Evolutionary conservation across 2,888 invertebrate species (phyloP), one percentile per base, ranked within the genome.

Genomic region (Helleia helle): DNA sequence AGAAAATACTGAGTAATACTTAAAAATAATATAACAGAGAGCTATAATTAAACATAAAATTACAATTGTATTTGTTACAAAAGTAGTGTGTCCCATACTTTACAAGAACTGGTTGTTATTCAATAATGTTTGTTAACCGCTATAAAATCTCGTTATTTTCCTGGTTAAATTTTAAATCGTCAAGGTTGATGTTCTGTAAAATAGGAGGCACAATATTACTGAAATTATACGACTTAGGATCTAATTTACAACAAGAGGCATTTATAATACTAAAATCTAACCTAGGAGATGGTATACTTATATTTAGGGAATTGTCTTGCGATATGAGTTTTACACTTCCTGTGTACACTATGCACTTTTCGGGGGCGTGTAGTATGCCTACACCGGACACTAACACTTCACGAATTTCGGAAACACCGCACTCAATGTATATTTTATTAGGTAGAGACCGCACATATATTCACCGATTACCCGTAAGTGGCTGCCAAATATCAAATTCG

Each of bases 31-130:
- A n/a, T n/a, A n/a, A n/a, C n/a, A n/a, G n/a, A n/a, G n/a, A n/a
- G n/a, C n/a, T n/a, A n/a, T n/a, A n/a, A n/a, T n/a, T n/a, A 24
- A 24, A 24, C 24, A n/a, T n/a, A n/a, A n/a, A n/a, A n/a, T n/a
- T n/a, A n/a, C n/a, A n/a, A n/a, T n/a, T n/a, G n/a, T n/a, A 6
- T 6, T 24, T 4, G 4, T 9, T 14, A 40, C 30, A 7, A 28
- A 31, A 28, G 31, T 14, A 29, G 39, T 39, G 8, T 29, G 28
- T 28, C 4, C 28, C 8, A 28, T 28, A 11, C 9, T n/a, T 28
- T 28, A 28, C 8, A 4, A 28, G n/a, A 8, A 14, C 5, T 4
- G 14, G 5, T 6, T 24, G 24, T 24, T 24, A 24, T 24, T 24
- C 7, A 4, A 6, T 24, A 24, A 24, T 7, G 7, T 24, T 24